Base-by-base conservation (phyloP, 2,888 invertebrate genomes). In the Lepidochrysops patricia region DNA sequence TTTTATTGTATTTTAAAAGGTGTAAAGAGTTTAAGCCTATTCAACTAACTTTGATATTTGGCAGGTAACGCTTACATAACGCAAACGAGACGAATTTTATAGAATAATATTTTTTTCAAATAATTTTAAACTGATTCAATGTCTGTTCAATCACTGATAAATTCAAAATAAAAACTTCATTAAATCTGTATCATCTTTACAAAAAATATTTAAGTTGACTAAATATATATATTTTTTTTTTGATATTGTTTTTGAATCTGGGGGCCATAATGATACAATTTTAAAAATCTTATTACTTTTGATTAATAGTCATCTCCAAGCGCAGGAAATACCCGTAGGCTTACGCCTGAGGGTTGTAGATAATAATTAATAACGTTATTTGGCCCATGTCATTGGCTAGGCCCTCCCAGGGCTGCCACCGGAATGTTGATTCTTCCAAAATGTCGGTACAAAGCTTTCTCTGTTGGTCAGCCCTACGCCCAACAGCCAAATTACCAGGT, bases 301-400 rank as follows among this genome's bases (percentile, higher is more conserved):
- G 82, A 82, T 84, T 83, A 82, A 82, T 82, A 49, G 48, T 54
- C 75, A 57, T 35, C 34, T 57, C 75, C 71, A 54, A 64, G 83
- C 82, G 84, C 84, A 81, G 74, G 75, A 75, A 77, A 75, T 77
- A 72, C 80, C 85, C 78, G 76, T 74, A 66, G 81, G 77, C 82
- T 68, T 65, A 66, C 70, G 68, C 68, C 67, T 68, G 73, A 78
- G 78, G 80, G 79, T 78, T 75, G 74, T 72, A 74, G 79, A 82
- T 85, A 82, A 80, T 86, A 86, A 88, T 88, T 87, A 86, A 88
- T 87, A 82, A 80, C 79, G 75, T 79, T 80, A 84, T 86, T 84
- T 82, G 80, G 76, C 76, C 75, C 80, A 72, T 83, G 85, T 87
- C 87, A 87, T 85, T 84, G 80, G 69, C 70, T 77, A 74, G 71